These are phyloP conservation scores for Ginglymostoma cirratum DNA, from an alignment of 2,113 vertebrate genomes.

Conservation along the genomic window DNA sequence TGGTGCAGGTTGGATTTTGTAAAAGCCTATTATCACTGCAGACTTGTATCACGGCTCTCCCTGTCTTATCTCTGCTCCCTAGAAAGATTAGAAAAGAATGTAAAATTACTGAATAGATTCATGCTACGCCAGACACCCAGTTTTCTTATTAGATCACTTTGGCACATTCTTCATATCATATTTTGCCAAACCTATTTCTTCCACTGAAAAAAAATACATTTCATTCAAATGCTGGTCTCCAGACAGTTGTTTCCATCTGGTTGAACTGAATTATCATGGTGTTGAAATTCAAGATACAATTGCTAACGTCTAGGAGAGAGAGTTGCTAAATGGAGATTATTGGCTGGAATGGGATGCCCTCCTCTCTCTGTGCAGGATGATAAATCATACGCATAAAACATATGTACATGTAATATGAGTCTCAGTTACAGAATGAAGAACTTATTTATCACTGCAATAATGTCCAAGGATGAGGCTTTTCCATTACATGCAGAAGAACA, in stretches of 20 bases:
- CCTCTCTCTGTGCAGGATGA: too few relatives aligned
- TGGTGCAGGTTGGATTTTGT: slow-evolving; percentile 58
- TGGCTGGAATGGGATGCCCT: neutral
- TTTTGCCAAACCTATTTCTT: neutral
- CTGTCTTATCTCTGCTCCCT: slow-evolving; percentile 73
- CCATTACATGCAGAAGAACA: neutral
- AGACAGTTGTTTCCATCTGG: neutral
- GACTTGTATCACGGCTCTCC: slow-evolving; percentile 72
- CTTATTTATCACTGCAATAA: neutral
- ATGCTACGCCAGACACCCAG: neutral
- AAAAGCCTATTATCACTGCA: slow-evolving; percentile 62
- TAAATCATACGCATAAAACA: neutral
- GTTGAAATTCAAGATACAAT: neutral
- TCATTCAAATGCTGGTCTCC: neutral
- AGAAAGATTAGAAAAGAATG: neutral
- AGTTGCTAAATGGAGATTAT: neutral
- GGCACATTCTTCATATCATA: neutral
- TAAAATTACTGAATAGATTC: neutral
- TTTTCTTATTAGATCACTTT: neutral
- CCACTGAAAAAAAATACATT: neutral
- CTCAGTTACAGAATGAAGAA: too few relatives aligned
- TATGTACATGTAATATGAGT: neutral
- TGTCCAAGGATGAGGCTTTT: neutral
- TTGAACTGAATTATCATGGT: neutral
- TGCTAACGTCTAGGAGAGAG: neutral